Conservation (phyloP, 2,113 vertebrate genomes). For the Onychorhynchus coronatus region DNA sequence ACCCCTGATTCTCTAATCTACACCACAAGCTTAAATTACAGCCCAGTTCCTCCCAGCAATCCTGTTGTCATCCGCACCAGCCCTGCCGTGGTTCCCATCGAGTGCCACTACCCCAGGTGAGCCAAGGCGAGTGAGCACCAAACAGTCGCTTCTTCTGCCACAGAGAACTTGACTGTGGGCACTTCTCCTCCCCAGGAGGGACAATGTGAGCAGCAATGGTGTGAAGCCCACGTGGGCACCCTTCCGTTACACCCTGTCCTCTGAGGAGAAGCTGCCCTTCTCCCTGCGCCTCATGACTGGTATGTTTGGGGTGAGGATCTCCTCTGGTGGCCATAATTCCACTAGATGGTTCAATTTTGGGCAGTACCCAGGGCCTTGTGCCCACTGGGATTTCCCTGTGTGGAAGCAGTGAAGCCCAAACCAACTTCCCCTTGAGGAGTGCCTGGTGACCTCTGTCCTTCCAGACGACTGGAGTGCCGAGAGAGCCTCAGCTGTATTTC, state of each 20-base stretch:
- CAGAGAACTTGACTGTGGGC: not conserved
- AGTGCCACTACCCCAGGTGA: conserved; percentile 61
- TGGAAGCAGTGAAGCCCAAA: not conserved
- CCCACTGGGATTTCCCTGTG: not conserved
- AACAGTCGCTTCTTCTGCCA: not conserved
- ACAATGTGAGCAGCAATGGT: conserved; percentile 5
- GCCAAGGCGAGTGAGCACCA: rapidly evolving
- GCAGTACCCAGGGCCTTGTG: not conserved
- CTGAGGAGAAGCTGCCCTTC: not conserved
- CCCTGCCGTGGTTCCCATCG: not conserved
- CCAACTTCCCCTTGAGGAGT: not conserved
- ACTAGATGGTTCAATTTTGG: not conserved
- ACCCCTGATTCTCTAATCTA: conserved; percentile 56
- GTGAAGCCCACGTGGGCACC: conserved; percentile 11
- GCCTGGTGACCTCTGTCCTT: not conserved
- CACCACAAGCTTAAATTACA: conserved; percentile 59
- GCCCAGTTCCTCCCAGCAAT: not conserved
- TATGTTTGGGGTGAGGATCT: not conserved
- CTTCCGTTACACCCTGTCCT: not conserved
- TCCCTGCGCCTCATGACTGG: conserved; percentile 16
- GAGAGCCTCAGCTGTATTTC: not conserved
- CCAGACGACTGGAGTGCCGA: conserved; percentile 20
- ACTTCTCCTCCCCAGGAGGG: not conserved
- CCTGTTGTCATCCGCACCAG: conserved; percentile 51
- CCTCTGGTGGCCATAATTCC: not conserved